phyloP scores from a whole-genome alignment of 2,888 invertebrate species.

The Ophion slaviceki region DNA sequence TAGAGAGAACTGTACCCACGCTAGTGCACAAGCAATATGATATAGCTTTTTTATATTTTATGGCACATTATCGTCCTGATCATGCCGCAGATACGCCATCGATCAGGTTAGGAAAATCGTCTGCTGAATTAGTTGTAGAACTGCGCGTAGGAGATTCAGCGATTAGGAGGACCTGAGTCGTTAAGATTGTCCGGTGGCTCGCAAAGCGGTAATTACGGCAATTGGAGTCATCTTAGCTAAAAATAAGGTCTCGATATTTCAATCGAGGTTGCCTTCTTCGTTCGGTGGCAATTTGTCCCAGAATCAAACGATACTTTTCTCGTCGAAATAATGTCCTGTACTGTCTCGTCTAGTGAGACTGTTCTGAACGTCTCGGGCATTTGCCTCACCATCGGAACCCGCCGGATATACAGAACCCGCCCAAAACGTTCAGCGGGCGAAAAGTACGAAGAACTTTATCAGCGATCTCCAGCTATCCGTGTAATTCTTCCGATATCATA shows the following conservation, averaged over 20 bases:
- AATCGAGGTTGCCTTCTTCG: neutral
- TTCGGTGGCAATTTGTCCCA: slow-evolving; percentile 21
- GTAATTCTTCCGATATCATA: slow-evolving; percentile 66
- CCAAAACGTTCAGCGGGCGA: neutral
- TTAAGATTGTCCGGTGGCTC: slow-evolving; percentile 61
- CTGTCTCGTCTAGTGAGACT: slow-evolving; percentile 6
- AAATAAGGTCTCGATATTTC: slow-evolving; percentile 72
- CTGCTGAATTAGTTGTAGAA: neutral
- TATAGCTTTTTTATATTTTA: too few relatives aligned
- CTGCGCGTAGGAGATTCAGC: neutral
- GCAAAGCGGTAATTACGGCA: slow-evolving; percentile 79
- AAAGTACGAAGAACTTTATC: slow-evolving; percentile 34
- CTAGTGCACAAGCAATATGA: too few relatives aligned
- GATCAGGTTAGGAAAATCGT: neutral
- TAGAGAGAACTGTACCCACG: too few relatives aligned
- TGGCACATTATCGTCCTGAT: too few relatives aligned
- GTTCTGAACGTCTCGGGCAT: slow-evolving; percentile 27
- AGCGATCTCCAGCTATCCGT: slow-evolving; percentile 50
- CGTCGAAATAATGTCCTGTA: slow-evolving; percentile 9
- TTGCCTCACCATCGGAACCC: slow-evolving; percentile 7
- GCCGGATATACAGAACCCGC: slow-evolving; percentile 24
- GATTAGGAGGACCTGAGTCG: neutral
- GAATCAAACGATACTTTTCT: neutral
- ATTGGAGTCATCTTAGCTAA: slow-evolving; percentile 78
- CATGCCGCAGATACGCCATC: too few relatives aligned